Evolutionary conservation across 2,888 invertebrate genomes (phyloP).

Genomic region (Stenodera caucasica): DNA sequence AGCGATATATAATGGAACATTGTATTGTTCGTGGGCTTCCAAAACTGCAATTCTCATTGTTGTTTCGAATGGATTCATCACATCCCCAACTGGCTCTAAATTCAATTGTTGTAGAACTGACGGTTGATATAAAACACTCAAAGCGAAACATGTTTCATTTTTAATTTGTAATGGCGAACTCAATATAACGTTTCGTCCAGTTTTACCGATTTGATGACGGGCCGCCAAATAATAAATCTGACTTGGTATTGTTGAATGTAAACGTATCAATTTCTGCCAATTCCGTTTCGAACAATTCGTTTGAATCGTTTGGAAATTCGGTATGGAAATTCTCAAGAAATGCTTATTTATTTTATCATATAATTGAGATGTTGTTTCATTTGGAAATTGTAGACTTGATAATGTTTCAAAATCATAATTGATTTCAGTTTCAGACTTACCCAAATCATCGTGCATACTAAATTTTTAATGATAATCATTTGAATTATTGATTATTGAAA

Average conservation of each 20-base stretch:
- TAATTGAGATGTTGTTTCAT: constrained; percentile 60
- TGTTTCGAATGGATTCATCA: constrained; percentile 75
- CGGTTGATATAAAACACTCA: constrained; percentile 75
- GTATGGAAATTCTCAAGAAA: constrained; percentile 66
- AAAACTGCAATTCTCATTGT: constrained; percentile 72
- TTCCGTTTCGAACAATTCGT: constrained; percentile 67
- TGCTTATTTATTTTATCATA: constrained; percentile 68
- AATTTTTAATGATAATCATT: constrained; percentile 21
- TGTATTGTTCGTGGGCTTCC: constrained; percentile 73
- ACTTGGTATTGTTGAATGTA: constrained; percentile 63
- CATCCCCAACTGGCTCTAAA: constrained; percentile 65
- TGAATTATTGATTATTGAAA: too few species aligned
- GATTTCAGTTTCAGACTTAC: constrained; percentile 31
- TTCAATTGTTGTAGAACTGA: constrained; percentile 68
- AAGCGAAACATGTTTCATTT: constrained; percentile 76
- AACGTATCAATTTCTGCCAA: constrained; percentile 65
- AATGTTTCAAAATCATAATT: constrained; percentile 51
- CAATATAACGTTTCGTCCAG: constrained; percentile 62
- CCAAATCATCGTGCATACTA: constrained; percentile 37
- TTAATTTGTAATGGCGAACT: constrained; percentile 75
- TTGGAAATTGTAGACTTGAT: constrained; percentile 55
- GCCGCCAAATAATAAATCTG: constrained; percentile 69
- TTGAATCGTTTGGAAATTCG: constrained; percentile 65
- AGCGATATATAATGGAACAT: constrained; percentile 76
- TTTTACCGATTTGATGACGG: constrained; percentile 64